phyloP scores from a whole-genome alignment of 1,140 invertebrate species.

The Sycophila sp. region DNA sequence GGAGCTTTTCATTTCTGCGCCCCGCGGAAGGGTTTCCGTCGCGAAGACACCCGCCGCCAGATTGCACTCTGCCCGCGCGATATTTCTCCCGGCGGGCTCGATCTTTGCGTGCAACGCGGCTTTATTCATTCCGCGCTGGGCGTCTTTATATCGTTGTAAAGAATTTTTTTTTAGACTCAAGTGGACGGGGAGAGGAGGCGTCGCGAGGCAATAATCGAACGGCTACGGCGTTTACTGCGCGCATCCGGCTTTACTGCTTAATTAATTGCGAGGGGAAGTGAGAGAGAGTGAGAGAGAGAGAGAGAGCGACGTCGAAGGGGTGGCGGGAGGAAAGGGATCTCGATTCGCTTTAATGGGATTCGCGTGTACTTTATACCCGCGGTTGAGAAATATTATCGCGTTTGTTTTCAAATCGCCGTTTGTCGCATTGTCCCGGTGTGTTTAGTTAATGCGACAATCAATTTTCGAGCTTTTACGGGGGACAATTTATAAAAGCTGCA shows the following conservation, averaged over 20 bases:
- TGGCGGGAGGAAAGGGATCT: too few relatives aligned
- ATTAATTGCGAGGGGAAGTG: not conserved
- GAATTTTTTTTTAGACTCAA: slow-evolving; percentile 5
- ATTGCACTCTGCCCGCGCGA: too few relatives aligned
- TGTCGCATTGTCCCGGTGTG: too few relatives aligned
- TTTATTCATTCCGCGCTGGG: not conserved
- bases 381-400: too few relatives aligned
- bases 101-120: not conserved
- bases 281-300: not conserved
- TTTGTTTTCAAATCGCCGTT: too few relatives aligned
- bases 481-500: too few relatives aligned
- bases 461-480: too few relatives aligned
- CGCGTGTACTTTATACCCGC: too few relatives aligned
- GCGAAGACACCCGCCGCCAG: too few relatives aligned
- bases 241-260: slow-evolving; percentile 7
- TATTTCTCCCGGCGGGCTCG: not conserved
- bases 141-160: not conserved
- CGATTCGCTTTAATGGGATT: too few relatives aligned
- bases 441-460: too few relatives aligned
- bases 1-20: not conserved
- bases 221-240: not conserved
- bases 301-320: too few relatives aligned
- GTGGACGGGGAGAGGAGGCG: not conserved
- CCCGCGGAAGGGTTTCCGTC: not conserved
- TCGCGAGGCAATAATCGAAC: not conserved